These are phyloP conservation scores for Eulithis prunata DNA, from an alignment of 2,888 invertebrate species.

Conservation along the genomic window DNA sequence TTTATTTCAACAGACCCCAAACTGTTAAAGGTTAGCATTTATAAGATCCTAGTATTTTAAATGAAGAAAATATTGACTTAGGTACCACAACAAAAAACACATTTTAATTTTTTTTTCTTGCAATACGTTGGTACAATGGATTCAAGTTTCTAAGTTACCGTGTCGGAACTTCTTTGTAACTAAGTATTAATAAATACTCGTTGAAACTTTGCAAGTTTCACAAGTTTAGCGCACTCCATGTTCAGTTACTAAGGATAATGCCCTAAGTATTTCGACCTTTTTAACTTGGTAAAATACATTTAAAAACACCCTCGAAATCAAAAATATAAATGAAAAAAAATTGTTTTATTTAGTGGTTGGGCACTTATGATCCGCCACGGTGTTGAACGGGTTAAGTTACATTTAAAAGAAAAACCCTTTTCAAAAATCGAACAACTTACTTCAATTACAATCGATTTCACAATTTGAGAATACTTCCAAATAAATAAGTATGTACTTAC, in stretches of 20 bases:
- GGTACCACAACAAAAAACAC: too few species aligned
- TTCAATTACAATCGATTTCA: too few species aligned
- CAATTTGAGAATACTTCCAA: too few species aligned
- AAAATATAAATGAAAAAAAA: too few species aligned
- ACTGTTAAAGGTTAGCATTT: too few species aligned
- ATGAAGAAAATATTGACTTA: too few species aligned
- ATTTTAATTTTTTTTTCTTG: not conserved
- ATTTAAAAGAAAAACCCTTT: too few species aligned
- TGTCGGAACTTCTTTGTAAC: constrained; percentile 10
- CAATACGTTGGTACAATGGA: not conserved
- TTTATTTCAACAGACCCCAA: too few species aligned
- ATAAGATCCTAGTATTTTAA: too few species aligned
- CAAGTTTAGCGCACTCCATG: not conserved
- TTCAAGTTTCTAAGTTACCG: constrained; percentile 11
- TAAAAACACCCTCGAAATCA: not conserved
- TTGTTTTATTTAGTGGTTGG: too few species aligned
- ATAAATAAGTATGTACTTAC: too few species aligned
- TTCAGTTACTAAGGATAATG: not conserved
- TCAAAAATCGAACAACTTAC: too few species aligned
- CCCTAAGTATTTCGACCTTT: not conserved
- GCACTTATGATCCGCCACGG: not conserved
- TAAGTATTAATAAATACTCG: constrained; percentile 1
- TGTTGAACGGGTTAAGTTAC: not conserved
- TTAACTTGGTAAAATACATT: not conserved
- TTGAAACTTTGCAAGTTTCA: constrained; percentile 5